Evolutionary conservation across 1,140 invertebrate genomes (phyloP).

Genomic region (Drosophila bocqueti): DNA sequence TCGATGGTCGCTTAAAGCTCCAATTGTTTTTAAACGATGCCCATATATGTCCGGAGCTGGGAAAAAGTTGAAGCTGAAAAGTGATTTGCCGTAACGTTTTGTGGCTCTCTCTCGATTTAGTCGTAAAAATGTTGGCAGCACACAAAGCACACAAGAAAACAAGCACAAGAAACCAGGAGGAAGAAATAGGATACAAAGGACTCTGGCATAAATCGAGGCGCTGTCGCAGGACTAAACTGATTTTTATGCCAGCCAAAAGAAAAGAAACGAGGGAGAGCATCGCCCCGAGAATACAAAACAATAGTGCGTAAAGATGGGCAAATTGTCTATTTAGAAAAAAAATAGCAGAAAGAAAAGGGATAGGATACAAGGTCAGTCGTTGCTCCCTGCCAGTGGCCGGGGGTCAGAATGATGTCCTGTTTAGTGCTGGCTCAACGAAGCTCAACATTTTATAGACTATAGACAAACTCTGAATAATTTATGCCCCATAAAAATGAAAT

Average conservation of each 20-base stretch:
- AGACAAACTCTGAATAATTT: constrained; percentile 80
- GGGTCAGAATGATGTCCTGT: constrained; percentile 41
- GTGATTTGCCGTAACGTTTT: constrained; percentile 74
- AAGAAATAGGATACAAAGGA: constrained; percentile 32
- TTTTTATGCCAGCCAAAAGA: constrained; percentile 57
- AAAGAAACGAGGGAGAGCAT: constrained; percentile 1
- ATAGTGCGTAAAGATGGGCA: constrained; percentile 76
- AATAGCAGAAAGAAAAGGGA: constrained; percentile 46
- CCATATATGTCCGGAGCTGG: background rate
- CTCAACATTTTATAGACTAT: constrained; percentile 78
- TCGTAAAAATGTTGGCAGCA: constrained; percentile 74
- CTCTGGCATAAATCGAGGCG: constrained; percentile 71
- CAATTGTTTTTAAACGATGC: constrained; percentile 54
- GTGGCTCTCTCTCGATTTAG: constrained; percentile 68
- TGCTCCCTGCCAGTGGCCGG: constrained; percentile 15
- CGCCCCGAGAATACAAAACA: constrained; percentile 55
- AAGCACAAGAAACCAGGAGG: constrained; percentile 1
- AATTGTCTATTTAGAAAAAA: constrained; percentile 72
- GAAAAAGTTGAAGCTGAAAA: constrained; percentile 56
- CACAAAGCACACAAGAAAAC: constrained; percentile 25
- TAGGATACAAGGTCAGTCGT: constrained; percentile 72
- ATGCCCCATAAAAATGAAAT: constrained; percentile 78
- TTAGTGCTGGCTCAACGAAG: constrained; percentile 64
- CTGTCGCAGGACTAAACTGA: constrained; percentile 71
- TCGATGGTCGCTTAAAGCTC: constrained; percentile 22